Evolutionary conservation across 2,888 invertebrate species (phyloP).

Genomic region (Tromatobia lineatoria): DNA sequence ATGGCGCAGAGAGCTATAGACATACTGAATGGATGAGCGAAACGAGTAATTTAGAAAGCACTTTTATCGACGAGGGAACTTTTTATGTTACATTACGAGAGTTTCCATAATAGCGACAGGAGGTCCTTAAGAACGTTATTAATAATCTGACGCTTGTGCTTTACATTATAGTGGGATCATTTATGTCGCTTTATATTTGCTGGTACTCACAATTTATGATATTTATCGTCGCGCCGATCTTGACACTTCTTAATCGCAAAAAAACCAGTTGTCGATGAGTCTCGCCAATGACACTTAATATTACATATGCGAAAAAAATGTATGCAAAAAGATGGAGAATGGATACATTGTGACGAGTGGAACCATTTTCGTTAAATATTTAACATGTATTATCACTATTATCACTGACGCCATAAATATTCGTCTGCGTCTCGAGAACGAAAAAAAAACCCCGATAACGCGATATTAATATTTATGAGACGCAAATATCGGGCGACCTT

Average conservation of each 20-base stretch:
- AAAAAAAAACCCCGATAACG: conserved; percentile 31
- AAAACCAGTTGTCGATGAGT: conserved; percentile 5
- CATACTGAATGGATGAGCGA: conserved; percentile 31
- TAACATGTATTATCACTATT: background rate
- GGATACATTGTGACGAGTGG: background rate
- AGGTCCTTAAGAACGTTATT: conserved; percentile 1
- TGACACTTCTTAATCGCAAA: conserved; percentile 3
- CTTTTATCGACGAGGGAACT: conserved; percentile 10
- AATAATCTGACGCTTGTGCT: background rate
- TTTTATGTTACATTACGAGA: conserved; percentile 4
- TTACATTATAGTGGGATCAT: background rate
- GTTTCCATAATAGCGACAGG: background rate
- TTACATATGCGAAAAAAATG: background rate
- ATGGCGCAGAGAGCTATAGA: conserved; percentile 22
- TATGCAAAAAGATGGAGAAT: background rate
- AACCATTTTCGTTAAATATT: conserved; percentile 29
- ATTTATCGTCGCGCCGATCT: conserved; percentile 1
- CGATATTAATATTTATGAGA: conserved; percentile 58
- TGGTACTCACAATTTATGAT: background rate
- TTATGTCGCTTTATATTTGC: background rate
- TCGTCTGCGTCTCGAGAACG: conserved; percentile 6
- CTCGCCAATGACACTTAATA: background rate
- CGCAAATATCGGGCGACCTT: conserved; percentile 57
- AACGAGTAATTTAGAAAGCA: conserved; percentile 37
- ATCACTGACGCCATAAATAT: conserved; percentile 39